Base-by-base conservation (phyloP, 2,113 vertebrate species). In the Pholis gunnellus region DNA sequence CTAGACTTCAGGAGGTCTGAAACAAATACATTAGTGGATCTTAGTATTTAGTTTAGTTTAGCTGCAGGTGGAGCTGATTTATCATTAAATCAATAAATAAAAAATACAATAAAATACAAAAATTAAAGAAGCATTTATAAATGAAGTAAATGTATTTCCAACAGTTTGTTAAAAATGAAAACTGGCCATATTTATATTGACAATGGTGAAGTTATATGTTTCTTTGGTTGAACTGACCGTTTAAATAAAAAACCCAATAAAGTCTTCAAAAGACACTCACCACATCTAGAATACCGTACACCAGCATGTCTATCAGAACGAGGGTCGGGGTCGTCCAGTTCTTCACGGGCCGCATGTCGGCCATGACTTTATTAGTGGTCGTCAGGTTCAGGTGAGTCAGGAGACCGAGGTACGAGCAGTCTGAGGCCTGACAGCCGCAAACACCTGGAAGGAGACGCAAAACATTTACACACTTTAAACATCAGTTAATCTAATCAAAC, bases 361-460 rank as follows among this genome's bases (percentile, higher is more conserved):
- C 0, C 0, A 94, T 85, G n/a, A 86, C n/a, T 3, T 86, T 44
- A n/a, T 91, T 42, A 0, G 64, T 31, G 2, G 82, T 61, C 1
- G 92, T 93, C 18, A 96, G 2, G 7, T 95, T 94, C 9, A 97
- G 77, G 66, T 96, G 48, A 2, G 91, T 68, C 0, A 91, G 75
- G 1, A 97, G 86, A 20, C 80, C 25, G 1, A 80, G 57, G 61
- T 96, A 96, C 3, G 94, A 95, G 84, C 96, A 97, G 79, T 80
- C n/a, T n/a, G 83, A 46, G 10, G 73, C 65, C 69, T 27, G 27
- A 40, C n/a, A n/a, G 72, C 75, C 42, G 59, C 61, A 82, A 9
- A 84, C 6, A 0, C 0, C 83, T 73, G 72, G 34, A 65, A 56
- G 1, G n/a, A 81, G 5, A 29, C 34, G 0, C 4, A 15, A 11